Conservation (phyloP, 2,113 vertebrate genomes). For the Meleagris gallopavo region DNA sequence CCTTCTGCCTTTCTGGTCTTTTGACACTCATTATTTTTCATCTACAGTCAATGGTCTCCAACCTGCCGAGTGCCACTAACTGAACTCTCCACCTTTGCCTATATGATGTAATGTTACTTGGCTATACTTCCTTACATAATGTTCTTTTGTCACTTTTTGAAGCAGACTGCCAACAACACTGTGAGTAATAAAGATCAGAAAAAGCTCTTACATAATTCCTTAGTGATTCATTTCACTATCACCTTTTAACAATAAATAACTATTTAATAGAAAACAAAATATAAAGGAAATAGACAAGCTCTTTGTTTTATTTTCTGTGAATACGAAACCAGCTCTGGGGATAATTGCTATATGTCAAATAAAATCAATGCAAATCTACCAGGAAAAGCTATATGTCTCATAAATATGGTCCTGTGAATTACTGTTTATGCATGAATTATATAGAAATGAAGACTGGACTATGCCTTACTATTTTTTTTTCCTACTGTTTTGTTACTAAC, state of each 20-base stretch:
- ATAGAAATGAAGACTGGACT: not conserved
- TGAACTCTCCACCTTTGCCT: not conserved
- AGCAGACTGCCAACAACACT: not conserved
- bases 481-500: not conserved
- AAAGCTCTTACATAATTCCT: not conserved
- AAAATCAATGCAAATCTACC: not conserved
- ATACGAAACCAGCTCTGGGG: not conserved
- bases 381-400: not conserved
- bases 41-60: not conserved
- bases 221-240: not conserved
- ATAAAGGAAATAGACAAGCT: not conserved
- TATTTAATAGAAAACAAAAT: not conserved
- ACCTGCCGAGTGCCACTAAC: not conserved
- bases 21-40: not conserved
- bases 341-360: not conserved
- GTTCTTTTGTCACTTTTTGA: not conserved
- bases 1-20: conserved; percentile 1
- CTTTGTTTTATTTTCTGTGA: not conserved
- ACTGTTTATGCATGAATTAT: not conserved
- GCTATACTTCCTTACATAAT: not conserved
- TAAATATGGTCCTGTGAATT: not conserved
- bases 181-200: not conserved
- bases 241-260: not conserved
- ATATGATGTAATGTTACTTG: not conserved
- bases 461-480: not conserved